Evolutionary conservation across 2,888 invertebrate species (phyloP).

Genomic region (Hipparchia semele): DNA sequence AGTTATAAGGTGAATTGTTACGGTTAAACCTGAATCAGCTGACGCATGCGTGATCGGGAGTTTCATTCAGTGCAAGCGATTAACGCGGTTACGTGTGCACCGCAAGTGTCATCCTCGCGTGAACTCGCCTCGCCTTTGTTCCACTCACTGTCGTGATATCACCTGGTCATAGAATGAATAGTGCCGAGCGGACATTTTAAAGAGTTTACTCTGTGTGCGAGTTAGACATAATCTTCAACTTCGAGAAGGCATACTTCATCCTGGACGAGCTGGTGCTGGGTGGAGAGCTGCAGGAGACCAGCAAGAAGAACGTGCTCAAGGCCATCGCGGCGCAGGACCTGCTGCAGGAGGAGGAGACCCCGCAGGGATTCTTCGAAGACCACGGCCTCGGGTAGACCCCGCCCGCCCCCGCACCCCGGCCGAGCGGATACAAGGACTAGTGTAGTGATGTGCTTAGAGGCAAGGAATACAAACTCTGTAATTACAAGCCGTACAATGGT

Average conservation of each 20-base stretch:
- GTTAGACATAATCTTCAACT: too few species aligned
- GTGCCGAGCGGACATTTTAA: too few species aligned
- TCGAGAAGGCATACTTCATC: too few species aligned
- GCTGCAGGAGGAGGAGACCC: conserved; percentile 99
- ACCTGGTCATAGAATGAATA: too few species aligned
- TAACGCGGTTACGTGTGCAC: background rate
- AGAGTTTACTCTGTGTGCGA: too few species aligned
- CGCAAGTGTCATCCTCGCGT: too few species aligned
- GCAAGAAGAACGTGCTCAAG: conserved; percentile 99
- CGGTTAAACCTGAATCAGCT: background rate
- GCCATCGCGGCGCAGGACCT: conserved; percentile 99
- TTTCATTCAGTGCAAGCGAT: background rate
- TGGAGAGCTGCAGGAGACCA: conserved; percentile 99
- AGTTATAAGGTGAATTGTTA: background rate
- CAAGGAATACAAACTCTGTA: conserved; percentile 10
- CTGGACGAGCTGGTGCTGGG: conserved; percentile 98
- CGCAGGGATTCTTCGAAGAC: conserved; percentile 99
- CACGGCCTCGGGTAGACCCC: conserved; percentile 95
- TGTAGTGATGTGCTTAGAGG: conserved; percentile 10
- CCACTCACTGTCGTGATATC: too few species aligned
- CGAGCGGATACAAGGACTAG: background rate
- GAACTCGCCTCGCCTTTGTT: too few species aligned
- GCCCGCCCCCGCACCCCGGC: background rate
- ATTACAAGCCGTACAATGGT: background rate
- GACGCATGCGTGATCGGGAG: background rate